A percentile compares a stretch with the other conserved stretches of the same genome.
Evolutionary conservation across 2,113 vertebrate species (phyloP).

Genomic region (Trochalopteron elliotii): DNA sequence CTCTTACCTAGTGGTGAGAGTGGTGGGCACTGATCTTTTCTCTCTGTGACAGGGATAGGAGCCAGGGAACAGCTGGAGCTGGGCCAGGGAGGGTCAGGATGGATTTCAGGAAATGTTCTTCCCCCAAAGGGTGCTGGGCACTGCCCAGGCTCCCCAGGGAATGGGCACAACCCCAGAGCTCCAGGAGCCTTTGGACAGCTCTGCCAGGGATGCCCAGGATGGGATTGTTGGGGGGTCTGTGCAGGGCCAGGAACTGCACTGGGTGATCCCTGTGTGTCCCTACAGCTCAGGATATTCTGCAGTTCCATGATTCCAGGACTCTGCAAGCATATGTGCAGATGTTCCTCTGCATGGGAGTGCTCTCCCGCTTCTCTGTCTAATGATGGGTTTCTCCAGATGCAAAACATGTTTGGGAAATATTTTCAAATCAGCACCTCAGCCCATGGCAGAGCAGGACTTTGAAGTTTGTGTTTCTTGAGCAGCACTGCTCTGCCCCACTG

Average conservation of each 20-base stretch:
- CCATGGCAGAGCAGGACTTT: not conserved
- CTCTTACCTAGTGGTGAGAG: not conserved
- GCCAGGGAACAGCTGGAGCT: not conserved
- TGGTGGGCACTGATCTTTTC: not conserved
- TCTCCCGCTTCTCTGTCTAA: not conserved
- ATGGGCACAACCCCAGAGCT: not conserved
- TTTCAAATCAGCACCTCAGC: constrained; percentile 11
- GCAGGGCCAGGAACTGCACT: rapidly evolving
- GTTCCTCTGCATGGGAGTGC: not conserved
- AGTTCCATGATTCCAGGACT: not conserved
- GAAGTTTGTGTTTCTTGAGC: not conserved
- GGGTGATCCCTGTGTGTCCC: not conserved
- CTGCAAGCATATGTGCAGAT: not conserved
- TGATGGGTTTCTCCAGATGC: not conserved
- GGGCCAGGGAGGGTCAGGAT: rapidly evolving
- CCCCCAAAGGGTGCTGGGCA: not conserved
- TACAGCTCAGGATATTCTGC: not conserved
- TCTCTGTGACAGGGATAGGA: not conserved
- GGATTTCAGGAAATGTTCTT: not conserved
- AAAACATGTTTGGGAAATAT: constrained; percentile 12
- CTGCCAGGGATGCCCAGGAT: not conserved
- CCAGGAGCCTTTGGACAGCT: not conserved
- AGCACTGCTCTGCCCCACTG: not conserved
- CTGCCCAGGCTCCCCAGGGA: not conserved
- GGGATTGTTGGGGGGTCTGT: rapidly evolving